Conservation (phyloP, 2,113 vertebrate species). For the Monopterus albus region DNA sequence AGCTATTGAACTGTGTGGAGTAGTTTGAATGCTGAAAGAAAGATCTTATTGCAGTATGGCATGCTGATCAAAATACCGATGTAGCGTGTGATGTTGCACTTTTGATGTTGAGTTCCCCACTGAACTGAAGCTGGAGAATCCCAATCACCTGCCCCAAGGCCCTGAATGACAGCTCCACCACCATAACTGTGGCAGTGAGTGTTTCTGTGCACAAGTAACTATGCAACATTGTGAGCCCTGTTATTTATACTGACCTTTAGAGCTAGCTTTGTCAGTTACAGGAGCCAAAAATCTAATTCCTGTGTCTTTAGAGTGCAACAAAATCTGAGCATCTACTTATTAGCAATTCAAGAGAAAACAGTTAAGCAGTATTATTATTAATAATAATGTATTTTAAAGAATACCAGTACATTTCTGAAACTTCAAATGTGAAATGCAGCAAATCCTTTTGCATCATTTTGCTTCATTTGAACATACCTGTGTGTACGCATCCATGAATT, state of each 20-base stretch:
- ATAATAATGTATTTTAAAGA: neutral
- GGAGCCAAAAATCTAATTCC: no score
- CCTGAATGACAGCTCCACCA: neutral
- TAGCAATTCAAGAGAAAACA: neutral
- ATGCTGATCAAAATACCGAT: neutral
- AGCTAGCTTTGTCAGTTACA: no score
- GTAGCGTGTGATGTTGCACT: no score
- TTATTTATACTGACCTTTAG: no score
- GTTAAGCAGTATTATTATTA: neutral
- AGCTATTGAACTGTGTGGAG: neutral
- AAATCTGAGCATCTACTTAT: neutral
- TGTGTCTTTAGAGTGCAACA: no score
- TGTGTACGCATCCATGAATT: neutral
- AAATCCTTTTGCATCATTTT: no score
- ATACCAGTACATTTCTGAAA: neutral
- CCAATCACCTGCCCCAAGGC: neutral
- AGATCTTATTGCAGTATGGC: neutral
- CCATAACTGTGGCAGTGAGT: neutral
- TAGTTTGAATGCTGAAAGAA: neutral
- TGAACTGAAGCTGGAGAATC: neutral
- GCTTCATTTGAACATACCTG: neutral
- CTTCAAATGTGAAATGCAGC: no score
- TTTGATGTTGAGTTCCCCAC: no score
- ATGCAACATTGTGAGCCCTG: neutral
- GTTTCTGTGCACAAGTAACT: neutral